These are phyloP conservation scores for Amyelois transitella DNA, from an alignment of 1,140 invertebrate species.

Conservation along the genomic window DNA sequence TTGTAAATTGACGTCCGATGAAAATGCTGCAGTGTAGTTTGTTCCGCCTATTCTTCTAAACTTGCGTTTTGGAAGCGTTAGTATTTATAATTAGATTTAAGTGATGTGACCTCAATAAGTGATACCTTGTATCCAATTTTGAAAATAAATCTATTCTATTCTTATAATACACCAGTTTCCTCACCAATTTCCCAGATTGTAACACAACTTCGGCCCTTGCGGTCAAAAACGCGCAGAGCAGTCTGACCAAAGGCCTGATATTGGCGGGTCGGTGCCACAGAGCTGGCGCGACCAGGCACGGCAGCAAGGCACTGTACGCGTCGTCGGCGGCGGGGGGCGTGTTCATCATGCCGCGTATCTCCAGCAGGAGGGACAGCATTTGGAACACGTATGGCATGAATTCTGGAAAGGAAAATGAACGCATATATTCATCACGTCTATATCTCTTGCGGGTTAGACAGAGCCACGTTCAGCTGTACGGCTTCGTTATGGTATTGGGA, in stretches of 20 bases:
- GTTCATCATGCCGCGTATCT: constrained; percentile 78
- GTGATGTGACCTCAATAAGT: no score
- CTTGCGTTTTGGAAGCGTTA: no score
- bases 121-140: no score
- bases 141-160: no score
- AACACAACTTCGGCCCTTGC: constrained; percentile 84
- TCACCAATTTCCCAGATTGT: constrained; percentile 79
- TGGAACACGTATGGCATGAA: constrained; percentile 99
- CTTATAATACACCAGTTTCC: constrained; percentile 13
- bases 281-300: constrained; percentile 88
- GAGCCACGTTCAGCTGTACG: no score
- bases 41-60: no score
- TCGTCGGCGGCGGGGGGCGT: constrained; percentile 76
- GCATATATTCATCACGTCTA: neutral
- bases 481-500: no score
- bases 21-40: no score
- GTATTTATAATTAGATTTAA: no score
- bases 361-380: constrained; percentile 93
- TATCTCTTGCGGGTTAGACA: no score
- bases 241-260: constrained; percentile 90
- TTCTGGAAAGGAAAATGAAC: constrained; percentile 76
- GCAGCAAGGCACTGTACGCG: constrained; percentile 92
- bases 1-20: no score
- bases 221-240: constrained; percentile 90
- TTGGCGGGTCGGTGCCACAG: constrained; percentile 95